Percentiles rank a stretch among this genome's conserved stretches.
These are phyloP conservation scores for Pelochelys cantorii DNA, from an alignment of 2,797 vertebrate species.

Conservation along the genomic window DNA sequence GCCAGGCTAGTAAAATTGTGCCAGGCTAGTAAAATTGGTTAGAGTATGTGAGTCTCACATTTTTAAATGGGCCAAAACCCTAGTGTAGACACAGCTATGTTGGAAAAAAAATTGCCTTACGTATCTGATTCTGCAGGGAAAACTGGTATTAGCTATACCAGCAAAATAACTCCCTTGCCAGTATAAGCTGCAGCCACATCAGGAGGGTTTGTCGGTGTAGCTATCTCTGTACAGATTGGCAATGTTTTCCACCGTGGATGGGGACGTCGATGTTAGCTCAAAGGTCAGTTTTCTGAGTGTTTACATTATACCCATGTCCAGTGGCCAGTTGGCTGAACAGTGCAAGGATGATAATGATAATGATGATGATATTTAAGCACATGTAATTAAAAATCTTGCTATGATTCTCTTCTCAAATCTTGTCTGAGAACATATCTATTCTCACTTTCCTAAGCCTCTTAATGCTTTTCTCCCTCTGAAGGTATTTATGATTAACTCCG, in stretches of 20 bases:
- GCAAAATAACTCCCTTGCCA: neutral
- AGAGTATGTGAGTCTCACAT: neutral
- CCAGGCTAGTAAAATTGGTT: neutral
- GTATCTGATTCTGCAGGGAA: neutral
- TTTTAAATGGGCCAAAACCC: neutral
- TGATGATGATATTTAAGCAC: neutral
- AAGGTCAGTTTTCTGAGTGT: neutral
- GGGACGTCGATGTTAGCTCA: neutral
- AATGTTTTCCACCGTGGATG: neutral
- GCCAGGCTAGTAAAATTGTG: neutral
- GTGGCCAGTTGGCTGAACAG: neutral
- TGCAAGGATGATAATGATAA: neutral
- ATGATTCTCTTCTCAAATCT: neutral
- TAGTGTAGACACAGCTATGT: neutral
- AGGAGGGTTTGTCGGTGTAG: neutral
- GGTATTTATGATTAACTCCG: conserved; percentile 1
- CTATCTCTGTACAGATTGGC: neutral
- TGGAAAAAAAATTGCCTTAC: neutral
- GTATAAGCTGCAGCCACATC: neutral
- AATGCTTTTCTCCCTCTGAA: neutral
- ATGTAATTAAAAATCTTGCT: neutral
- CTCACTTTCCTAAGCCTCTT: neutral
- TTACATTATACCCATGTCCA: neutral
- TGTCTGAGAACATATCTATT: neutral
- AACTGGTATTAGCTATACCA: neutral